A percentile compares a stretch with the other conserved stretches of the same genome.
phyloP scores from a whole-genome alignment of 2,888 invertebrate genomes.

The Macrosoma leucophasiata region DNA sequence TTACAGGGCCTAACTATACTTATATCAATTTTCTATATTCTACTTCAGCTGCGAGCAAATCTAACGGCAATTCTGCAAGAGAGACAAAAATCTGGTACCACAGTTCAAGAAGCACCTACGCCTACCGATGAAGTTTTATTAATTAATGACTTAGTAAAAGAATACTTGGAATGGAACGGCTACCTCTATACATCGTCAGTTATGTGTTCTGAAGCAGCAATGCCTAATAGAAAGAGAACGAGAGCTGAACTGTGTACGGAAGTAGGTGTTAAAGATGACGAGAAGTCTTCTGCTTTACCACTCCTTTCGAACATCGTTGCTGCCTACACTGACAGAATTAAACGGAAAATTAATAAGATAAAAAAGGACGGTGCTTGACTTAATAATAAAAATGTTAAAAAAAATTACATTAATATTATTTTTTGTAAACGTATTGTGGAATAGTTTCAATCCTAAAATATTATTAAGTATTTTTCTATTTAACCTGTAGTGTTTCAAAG shows the following conservation, averaged over 20 bases:
- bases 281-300: conserved; percentile 66
- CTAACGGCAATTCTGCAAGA: conserved; percentile 54
- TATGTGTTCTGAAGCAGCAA: conserved; percentile 64
- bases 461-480: no score
- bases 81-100: conserved; percentile 34
- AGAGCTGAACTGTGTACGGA: conserved; percentile 50
- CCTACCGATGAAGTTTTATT: conserved; percentile 58
- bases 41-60: conserved; percentile 52
- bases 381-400: no score
- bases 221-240: conserved; percentile 41
- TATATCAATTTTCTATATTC: neutral
- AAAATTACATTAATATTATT: no score
- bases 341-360: conserved; percentile 54
- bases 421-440: no score
- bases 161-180: conserved; percentile 83
- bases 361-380: conserved; percentile 32
- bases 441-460: no score
- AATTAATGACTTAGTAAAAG: conserved; percentile 79
- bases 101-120: conserved; percentile 35
- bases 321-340: conserved; percentile 68
- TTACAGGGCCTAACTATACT: no score
- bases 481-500: no score
- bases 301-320: conserved; percentile 71
- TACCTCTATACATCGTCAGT: conserved; percentile 78
- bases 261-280: conserved; percentile 71